A percentile compares a stretch with the other conserved stretches of the same genome.
Conservation (phyloP, 2,113 vertebrate genomes). For the Casuarius casuarius region DNA sequence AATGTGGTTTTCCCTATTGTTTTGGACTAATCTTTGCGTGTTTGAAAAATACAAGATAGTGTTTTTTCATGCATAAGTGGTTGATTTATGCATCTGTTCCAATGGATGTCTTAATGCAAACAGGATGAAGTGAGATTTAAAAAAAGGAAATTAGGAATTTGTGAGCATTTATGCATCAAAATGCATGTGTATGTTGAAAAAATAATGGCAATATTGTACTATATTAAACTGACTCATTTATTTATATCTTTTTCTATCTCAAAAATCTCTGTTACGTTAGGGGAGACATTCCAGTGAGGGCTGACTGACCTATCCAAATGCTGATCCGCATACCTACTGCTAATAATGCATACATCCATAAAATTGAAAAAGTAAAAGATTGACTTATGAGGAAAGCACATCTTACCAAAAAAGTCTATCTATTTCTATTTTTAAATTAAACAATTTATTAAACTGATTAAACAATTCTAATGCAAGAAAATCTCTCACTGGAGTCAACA, state of each 20-base stretch:
- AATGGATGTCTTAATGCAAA: slow-evolving; percentile 44
- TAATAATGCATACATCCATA: not conserved
- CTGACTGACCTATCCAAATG: not conserved
- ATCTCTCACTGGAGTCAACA: not conserved
- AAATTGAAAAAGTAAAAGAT: not conserved
- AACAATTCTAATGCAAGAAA: not conserved
- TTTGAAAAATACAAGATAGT: slow-evolving; percentile 42
- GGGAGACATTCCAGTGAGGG: not conserved
- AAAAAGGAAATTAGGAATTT: slow-evolving; percentile 14
- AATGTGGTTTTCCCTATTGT: not conserved
- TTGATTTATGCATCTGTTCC: slow-evolving; percentile 40
- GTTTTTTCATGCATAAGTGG: slow-evolving; percentile 36
- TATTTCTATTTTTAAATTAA: not conserved
- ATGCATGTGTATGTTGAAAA: slow-evolving; percentile 29
- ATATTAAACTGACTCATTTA: not conserved
- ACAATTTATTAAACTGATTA: too few relatives aligned
- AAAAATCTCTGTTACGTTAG: not conserved
- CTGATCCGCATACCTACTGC: not conserved
- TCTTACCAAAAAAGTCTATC: not conserved
- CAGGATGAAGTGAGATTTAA: slow-evolving; percentile 48
- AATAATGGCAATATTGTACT: slow-evolving; percentile 3
- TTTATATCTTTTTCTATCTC: not conserved
- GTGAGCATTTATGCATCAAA: slow-evolving; percentile 22
- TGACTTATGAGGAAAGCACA: not conserved
- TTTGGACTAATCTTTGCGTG: slow-evolving; percentile 18